A percentile compares a stretch with the other conserved stretches of the same genome.
Conservation (phyloP, 2,113 vertebrate species). For the Chlamydotis undulata region DNA sequence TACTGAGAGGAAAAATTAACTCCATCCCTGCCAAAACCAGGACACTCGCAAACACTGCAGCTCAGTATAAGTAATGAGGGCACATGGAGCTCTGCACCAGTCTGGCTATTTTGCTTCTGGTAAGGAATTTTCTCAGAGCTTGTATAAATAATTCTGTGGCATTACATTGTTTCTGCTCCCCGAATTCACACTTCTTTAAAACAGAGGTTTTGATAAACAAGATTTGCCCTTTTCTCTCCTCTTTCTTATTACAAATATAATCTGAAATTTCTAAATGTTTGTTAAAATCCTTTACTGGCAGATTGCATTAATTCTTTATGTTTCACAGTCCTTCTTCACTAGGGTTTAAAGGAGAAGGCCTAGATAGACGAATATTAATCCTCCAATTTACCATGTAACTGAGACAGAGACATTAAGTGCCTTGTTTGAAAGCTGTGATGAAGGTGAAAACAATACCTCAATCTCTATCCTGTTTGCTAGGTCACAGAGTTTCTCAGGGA, state of each 20-base stretch:
- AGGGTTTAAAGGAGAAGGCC: background rate
- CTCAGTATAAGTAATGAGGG: background rate
- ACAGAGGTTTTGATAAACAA: background rate
- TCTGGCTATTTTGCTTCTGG: rapidly evolving
- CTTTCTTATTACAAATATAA: background rate
- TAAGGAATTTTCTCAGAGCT: background rate
- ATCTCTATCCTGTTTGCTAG: background rate
- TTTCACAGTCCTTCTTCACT: background rate
- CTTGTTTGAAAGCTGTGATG: background rate
- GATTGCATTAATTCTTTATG: background rate
- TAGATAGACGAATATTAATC: background rate
- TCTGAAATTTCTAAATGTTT: background rate
- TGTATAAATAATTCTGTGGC: background rate
- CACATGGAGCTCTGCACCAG: background rate
- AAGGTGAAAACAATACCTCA: background rate
- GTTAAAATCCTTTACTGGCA: background rate
- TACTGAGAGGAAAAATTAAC: too few relatives aligned
- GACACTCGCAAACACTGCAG: background rate
- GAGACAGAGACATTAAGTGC: background rate
- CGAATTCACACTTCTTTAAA: background rate
- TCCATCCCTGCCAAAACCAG: too few relatives aligned
- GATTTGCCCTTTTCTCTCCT: background rate
- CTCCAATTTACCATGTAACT: background rate
- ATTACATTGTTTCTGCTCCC: background rate
- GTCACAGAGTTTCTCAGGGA: background rate